These are phyloP conservation scores for Etheostoma nigrum DNA, from an alignment of 2,797 vertebrate species.

Conservation along the genomic window DNA sequence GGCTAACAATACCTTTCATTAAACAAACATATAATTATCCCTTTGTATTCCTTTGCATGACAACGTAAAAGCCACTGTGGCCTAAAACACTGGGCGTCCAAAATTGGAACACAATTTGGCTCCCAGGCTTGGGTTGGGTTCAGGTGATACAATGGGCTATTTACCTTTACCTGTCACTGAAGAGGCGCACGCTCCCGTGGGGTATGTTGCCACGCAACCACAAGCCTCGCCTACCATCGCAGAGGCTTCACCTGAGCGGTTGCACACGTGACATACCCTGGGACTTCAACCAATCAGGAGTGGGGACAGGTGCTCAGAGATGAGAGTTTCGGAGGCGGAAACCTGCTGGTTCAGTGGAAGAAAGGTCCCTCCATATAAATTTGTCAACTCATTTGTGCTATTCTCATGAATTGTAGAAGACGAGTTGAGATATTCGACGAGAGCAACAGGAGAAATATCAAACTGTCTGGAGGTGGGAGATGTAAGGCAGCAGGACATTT, in stretches of 20 bases:
- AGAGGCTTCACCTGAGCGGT: constrained; percentile 72
- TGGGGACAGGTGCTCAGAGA: constrained; percentile 78
- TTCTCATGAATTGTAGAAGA: neutral
- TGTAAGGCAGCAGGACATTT: constrained; percentile 21
- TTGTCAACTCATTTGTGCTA: constrained; percentile 26
- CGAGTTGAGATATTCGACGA: neutral
- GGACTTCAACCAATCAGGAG: constrained; percentile 72
- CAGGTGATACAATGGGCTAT: constrained; percentile 58
- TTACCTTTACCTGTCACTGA: constrained; percentile 42
- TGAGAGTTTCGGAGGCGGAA: constrained; percentile 85
- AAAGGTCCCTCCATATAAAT: constrained; percentile 65
- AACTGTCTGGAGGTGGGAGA: neutral
- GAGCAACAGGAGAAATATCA: neutral
- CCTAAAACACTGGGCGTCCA: constrained; percentile 17
- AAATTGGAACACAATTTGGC: constrained; percentile 30
- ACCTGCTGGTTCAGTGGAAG: constrained; percentile 69
- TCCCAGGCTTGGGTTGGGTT: constrained; percentile 65
- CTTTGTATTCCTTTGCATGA: constrained; percentile 35
- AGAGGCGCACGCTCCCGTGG: constrained; percentile 58
- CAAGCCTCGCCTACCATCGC: constrained; percentile 56
- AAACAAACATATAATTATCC: neutral
- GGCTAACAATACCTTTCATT: constrained; percentile 2
- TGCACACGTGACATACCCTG: constrained; percentile 66
- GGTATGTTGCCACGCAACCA: constrained; percentile 72
- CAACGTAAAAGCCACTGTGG: neutral